Conservation (phyloP, 30 jellyfish, hydroid and myxozoan species). For the Sanderia malayensis region DNA sequence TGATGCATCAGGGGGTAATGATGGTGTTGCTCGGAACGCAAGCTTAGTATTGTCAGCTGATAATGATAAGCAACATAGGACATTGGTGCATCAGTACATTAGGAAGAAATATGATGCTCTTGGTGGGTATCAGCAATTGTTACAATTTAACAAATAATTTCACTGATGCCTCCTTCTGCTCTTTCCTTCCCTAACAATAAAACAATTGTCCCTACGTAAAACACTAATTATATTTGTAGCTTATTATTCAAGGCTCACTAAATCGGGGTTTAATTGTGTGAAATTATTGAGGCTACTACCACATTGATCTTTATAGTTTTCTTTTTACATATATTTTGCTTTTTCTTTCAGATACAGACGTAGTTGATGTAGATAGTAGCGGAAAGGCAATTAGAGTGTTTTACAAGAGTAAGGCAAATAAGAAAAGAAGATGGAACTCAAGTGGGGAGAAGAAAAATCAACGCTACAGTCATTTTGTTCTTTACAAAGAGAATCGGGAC, state of each 20-base stretch:
- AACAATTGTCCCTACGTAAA: too few species aligned
- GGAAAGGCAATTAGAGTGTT: conserved; percentile 48
- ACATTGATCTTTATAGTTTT: too few species aligned
- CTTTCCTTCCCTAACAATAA: too few species aligned
- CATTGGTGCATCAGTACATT: conserved; percentile 60
- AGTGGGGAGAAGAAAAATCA: conserved; percentile 8
- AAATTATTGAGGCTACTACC: too few species aligned
- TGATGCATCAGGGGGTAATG: background rate
- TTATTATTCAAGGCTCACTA: too few species aligned
- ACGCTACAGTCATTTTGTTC: conserved; percentile 71
- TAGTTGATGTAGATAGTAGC: conserved; percentile 38
- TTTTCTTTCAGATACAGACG: conserved; percentile 66
- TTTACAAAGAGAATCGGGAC: conserved; percentile 88
- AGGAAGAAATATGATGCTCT: conserved; percentile 45
- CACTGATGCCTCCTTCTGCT: too few species aligned
- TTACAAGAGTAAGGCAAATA: conserved; percentile 11
- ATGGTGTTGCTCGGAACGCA: conserved; percentile 15
- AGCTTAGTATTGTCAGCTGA: conserved; percentile 40
- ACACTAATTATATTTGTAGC: too few species aligned
- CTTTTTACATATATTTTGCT: too few species aligned
- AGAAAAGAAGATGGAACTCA: conserved; percentile 21
- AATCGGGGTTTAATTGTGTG: too few species aligned
- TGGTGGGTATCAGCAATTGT: conserved; percentile 76
- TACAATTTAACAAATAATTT: too few species aligned
- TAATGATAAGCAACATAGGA: conserved; percentile 81